Base-by-base conservation (phyloP, 2,113 vertebrate species). In the Dasypus novemcinctus region DNA sequence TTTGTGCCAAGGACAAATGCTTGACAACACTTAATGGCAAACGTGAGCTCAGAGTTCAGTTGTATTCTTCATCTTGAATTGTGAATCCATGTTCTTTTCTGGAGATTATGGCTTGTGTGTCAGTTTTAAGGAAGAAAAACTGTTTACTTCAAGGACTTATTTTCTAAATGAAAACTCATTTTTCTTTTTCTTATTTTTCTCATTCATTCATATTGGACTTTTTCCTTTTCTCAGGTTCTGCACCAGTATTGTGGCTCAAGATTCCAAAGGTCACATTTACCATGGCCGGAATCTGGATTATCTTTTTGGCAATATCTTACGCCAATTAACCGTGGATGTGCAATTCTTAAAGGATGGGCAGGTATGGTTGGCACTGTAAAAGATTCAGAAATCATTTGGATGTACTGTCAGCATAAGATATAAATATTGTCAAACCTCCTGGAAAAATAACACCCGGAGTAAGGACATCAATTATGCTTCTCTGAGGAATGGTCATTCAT, bases 211-310 rank as follows among this genome's bases (percentile, higher is more conserved):
- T n/a, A 6, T n/a, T 89, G 61, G 64, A n/a, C 27, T 71, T 87
- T 64, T 74, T 57, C 38, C 15, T 79, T 63, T 76, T 74, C 63
- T 92, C 86, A 99, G 99, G 85, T 99, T 99, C 97, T 99, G 99
- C 96, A 99, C 99, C 0, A 99, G 99, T 93, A 98, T 99, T 33
- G 97, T 99, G 0, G 98, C 99, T 93, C 99, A 99, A 96, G 99
- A 99, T 96, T 97, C 91, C 88, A 97, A 96, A 61, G 99, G 99
- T 31, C 98, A 98, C 57, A 96, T 99, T 72, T 99, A 99, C 96
- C 99, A 99, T 0, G 99, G 99, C 31, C 98, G 99, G 93, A 99
- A 99, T 95, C 97, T 99, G 83, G 99, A 99, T 96, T 99, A 99
- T 4, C 94, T 41, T 3, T 99, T 99, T 91, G 91, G 96, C 0